Evolutionary conservation across 2,888 invertebrate genomes (phyloP).

Genomic region (Carabus problematicus): DNA sequence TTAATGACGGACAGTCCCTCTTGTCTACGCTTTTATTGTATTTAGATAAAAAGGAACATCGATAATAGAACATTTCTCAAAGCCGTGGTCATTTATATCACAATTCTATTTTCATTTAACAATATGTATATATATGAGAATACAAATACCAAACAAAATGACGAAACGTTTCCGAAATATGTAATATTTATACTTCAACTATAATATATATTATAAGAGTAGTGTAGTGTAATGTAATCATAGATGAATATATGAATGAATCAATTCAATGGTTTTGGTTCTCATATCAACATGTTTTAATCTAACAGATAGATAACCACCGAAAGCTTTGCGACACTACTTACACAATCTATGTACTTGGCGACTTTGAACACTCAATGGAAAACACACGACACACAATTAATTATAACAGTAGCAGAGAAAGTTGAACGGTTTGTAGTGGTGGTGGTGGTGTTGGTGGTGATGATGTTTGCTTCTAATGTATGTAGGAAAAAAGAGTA

Average conservation of each 20-base stretch:
- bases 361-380: slow-evolving; percentile 41
- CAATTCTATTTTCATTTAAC: slow-evolving; percentile 41
- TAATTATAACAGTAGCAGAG: slow-evolving; percentile 48
- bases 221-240: background rate
- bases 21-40: slow-evolving; percentile 40
- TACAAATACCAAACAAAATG: slow-evolving; percentile 25
- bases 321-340: slow-evolving; percentile 45
- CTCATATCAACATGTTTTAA: slow-evolving; percentile 19
- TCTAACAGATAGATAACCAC: slow-evolving; percentile 43
- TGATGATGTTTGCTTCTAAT: slow-evolving; percentile 14
- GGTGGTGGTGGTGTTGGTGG: slow-evolving; percentile 27
- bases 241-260: too few relatives aligned
- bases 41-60: slow-evolving; percentile 42
- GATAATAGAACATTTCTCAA: slow-evolving; percentile 41
- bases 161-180: slow-evolving; percentile 21
- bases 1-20: slow-evolving; percentile 41
- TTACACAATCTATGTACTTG: slow-evolving; percentile 42
- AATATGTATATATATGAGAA: slow-evolving; percentile 39
- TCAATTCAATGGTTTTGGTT: slow-evolving; percentile 32
- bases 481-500: background rate
- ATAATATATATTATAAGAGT: background rate
- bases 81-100: slow-evolving; percentile 42
- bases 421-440: slow-evolving; percentile 13
- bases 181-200: slow-evolving; percentile 19
- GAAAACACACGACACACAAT: slow-evolving; percentile 48